Conservation (phyloP, 2,113 vertebrate species). For the Herpailurus yagouaroundi region DNA sequence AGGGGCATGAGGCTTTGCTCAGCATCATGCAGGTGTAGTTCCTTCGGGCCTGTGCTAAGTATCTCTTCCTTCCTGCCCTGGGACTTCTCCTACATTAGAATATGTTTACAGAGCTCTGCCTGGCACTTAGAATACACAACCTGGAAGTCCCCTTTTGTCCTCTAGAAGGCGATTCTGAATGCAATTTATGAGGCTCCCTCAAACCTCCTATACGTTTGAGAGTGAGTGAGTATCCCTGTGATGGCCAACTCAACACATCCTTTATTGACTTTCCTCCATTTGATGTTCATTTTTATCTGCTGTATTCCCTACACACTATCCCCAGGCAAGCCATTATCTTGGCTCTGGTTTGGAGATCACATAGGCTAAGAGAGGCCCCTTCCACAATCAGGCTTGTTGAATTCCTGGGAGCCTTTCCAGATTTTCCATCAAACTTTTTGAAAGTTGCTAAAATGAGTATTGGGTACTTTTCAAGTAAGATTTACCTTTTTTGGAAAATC, state of each 20-base stretch:
- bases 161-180: not conserved
- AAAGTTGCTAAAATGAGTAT: conserved; percentile 27
- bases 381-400: not conserved
- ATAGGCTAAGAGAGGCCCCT: not conserved
- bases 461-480: not conserved
- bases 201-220: not conserved
- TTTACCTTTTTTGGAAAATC: not conserved
- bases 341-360: not conserved
- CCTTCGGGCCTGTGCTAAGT: not conserved
- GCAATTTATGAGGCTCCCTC: not conserved
- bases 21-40: not conserved
- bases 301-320: not conserved
- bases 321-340: not conserved
- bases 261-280: not conserved
- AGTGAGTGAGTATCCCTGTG: not conserved
- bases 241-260: not conserved
- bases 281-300: not conserved
- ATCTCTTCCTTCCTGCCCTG: not conserved
- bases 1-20: not conserved
- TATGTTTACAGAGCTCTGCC: not conserved
- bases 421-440: not conserved
- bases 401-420: not conserved
- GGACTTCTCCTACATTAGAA: not conserved
- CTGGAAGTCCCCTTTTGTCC: not conserved
- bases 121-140: not conserved